Percentiles rank a stretch among this genome's conserved stretches.
These are phyloP conservation scores for Aegithalos caudatus DNA, from an alignment of 2,113 vertebrate species.

Conservation along the genomic window DNA sequence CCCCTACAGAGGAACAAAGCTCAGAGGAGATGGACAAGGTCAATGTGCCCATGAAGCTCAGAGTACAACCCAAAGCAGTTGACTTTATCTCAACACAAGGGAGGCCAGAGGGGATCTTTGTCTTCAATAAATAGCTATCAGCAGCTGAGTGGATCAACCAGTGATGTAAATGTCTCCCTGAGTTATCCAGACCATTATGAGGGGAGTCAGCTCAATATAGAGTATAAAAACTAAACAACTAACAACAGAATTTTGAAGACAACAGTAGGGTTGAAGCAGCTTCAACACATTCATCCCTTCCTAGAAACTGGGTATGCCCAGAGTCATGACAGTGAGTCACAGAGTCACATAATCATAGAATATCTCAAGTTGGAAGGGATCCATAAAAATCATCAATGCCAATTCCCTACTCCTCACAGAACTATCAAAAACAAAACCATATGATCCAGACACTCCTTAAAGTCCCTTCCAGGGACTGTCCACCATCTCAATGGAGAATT, in stretches of 20 bases:
- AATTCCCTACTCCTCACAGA: not conserved
- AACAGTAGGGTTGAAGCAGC: not conserved
- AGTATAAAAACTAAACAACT: not conserved
- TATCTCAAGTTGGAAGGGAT: not conserved
- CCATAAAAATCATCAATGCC: rapidly evolving
- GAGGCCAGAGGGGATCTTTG: not conserved
- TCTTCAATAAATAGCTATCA: not conserved
- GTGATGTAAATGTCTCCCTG: not conserved
- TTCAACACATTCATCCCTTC: not conserved
- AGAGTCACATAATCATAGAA: not conserved
- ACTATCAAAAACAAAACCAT: not conserved
- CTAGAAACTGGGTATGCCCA: not conserved
- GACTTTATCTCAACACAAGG: not conserved
- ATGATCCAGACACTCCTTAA: not conserved
- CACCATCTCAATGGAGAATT: not conserved
- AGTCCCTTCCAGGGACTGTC: not conserved
- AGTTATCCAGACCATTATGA: not conserved
- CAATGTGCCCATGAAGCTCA: not conserved
- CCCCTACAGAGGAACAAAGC: not conserved
- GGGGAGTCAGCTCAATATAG: not conserved
- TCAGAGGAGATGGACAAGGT: not conserved
- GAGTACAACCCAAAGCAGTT: not conserved
- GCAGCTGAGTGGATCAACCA: not conserved
- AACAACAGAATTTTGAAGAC: not conserved
- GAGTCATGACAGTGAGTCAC: not conserved